Evolutionary conservation across 1,140 invertebrate species (phyloP).

Genomic region (Metopolophium dirhodum): DNA sequence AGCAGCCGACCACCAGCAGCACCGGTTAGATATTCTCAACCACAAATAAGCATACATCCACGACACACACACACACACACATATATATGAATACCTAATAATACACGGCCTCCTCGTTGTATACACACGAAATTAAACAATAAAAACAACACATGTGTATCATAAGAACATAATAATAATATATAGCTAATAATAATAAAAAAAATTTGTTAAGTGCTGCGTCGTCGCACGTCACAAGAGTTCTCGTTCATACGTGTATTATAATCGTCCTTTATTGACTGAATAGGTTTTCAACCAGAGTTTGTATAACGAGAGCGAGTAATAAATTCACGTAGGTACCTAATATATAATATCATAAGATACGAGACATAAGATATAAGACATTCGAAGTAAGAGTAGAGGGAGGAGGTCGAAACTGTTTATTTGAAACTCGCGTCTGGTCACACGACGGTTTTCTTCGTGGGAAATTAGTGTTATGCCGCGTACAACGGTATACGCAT

Average conservation of each 20-base stretch:
- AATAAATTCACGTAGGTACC: constrained; percentile 13
- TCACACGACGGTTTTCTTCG: constrained; percentile 38
- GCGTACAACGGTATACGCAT: background rate
- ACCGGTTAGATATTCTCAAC: constrained; percentile 31
- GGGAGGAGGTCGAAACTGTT: background rate
- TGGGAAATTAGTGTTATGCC: constrained; percentile 4
- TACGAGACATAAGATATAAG: background rate
- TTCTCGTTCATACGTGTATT: background rate
- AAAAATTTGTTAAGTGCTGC: background rate
- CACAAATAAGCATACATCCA: background rate
- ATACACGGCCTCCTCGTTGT: background rate
- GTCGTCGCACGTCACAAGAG: background rate
- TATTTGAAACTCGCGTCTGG: background rate
- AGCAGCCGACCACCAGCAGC: background rate
- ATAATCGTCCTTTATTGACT: background rate
- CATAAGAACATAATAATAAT: constrained; percentile 4
- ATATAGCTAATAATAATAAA: too few relatives aligned
- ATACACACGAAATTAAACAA: background rate
- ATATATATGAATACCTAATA: background rate
- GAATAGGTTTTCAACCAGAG: background rate
- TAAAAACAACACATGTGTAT: constrained; percentile 31
- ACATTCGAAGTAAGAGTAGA: background rate
- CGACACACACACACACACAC: background rate
- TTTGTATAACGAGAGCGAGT: background rate
- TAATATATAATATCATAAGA: background rate